These are phyloP conservation scores for Chiloscyllium punctatum DNA, from an alignment of 2,797 vertebrate species.

Conservation along the genomic window DNA sequence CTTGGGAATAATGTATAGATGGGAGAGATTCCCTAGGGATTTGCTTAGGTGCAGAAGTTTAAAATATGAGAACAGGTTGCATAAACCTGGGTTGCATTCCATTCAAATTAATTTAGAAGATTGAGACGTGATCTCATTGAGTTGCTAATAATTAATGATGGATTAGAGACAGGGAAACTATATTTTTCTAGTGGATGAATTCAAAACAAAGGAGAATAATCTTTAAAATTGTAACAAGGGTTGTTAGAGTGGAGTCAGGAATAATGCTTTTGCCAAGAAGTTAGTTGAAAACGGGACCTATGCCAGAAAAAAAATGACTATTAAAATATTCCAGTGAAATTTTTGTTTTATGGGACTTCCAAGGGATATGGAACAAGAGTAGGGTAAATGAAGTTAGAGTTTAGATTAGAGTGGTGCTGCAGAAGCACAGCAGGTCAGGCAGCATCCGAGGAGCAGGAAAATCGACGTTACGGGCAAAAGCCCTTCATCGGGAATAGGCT, in stretches of 20 bases:
- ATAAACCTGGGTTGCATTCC: background rate
- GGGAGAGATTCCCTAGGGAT: background rate
- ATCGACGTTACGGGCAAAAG: no score
- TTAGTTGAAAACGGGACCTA: background rate
- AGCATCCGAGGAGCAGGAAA: no score
- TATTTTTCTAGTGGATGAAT: background rate
- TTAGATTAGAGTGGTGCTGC: no score
- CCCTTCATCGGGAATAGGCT: no score
- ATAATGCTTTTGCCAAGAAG: background rate
- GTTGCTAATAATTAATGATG: background rate
- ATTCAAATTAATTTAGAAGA: background rate
- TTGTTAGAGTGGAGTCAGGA: background rate
- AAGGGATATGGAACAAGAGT: background rate
- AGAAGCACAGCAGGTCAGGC: no score
- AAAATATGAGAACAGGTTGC: background rate
- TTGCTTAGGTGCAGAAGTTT: background rate
- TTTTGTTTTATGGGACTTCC: background rate
- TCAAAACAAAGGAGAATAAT: background rate
- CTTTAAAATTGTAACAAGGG: background rate
- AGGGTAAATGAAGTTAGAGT: background rate
- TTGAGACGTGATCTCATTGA: background rate
- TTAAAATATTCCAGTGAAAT: background rate
- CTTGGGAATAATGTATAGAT: background rate
- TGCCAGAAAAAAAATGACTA: background rate
- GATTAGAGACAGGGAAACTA: background rate